Evolutionary conservation across 2,113 vertebrate genomes (phyloP), one percentile per base, ranked within the genome.

Genomic region (Upupa epops): DNA sequence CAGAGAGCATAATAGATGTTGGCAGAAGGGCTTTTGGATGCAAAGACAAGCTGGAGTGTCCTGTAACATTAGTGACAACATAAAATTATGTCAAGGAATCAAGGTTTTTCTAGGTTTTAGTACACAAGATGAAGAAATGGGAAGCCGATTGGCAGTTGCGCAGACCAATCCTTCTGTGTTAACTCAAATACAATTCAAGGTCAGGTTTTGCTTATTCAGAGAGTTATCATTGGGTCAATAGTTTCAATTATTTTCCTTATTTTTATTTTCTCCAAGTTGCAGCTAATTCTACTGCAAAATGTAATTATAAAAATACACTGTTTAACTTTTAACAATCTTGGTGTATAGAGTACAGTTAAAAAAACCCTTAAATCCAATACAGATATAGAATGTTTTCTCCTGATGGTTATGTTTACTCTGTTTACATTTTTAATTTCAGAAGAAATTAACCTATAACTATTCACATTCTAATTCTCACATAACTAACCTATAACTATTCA

Each of bases 1-100:
- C 60, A 66, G 26, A 91, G 80, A 95, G 81, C 69, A 70, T 89
- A 92, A 65, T 73, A 88, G 58, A 36, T 88, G 83, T 90, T 91
- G 75, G 83, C 86, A 92, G 77, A 93, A 90, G 84, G 45, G 48
- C 73, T 93, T 75, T 65, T 0, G 4, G 86, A 56, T 82, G 87
- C 61, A 86, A 80, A 86, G 65, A 68, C 90, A 87, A 78, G 28
- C 58, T 80, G 46, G 49, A 56, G 25, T 68, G 55, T 83, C 51
- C 92, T 66, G 64, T 78, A 81, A 70, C 7, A 14, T 73, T 78
- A 87, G 90, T 60, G 86, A 54, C 80, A 79, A 74, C 52, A 51
- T 83, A 82, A 93, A 83, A 96, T 92, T 66, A 31, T 66, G 60
- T 83, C 56, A 48, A n/a, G 20, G 63, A 84, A 78, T 73, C 10